Evolutionary conservation across 2,888 invertebrate species (phyloP).

Genomic region (Hydroisotoma schaefferi): DNA sequence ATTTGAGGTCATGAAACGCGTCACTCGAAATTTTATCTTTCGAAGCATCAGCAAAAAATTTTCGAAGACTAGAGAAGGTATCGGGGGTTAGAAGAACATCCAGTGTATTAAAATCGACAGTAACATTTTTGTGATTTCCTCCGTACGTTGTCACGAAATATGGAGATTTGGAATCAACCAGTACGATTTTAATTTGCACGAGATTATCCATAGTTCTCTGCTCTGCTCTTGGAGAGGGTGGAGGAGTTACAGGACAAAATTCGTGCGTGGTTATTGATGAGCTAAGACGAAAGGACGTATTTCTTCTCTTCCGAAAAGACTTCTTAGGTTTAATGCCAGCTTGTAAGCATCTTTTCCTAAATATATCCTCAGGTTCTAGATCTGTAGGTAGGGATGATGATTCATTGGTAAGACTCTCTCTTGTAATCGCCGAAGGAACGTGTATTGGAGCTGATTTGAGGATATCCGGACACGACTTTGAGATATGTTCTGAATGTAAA

Average conservation of each 20-base stretch:
- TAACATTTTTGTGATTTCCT: constrained; percentile 62
- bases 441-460: constrained; percentile 48
- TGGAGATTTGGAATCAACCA: constrained; percentile 65
- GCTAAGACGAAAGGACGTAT: not conserved
- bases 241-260: constrained; percentile 59
- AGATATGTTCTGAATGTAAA: constrained; percentile 58
- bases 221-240: constrained; percentile 60
- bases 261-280: not conserved
- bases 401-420: not conserved
- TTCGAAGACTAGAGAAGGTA: constrained; percentile 41
- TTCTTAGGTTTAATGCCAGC: constrained; percentile 17
- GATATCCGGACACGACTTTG: constrained; percentile 78
- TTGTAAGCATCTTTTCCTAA: constrained; percentile 47
- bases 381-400: constrained; percentile 52
- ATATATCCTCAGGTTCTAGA: constrained; percentile 57
- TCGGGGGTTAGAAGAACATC: constrained; percentile 63
- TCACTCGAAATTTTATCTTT: constrained; percentile 11
- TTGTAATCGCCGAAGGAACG: constrained; percentile 18
- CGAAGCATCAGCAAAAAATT: constrained; percentile 44
- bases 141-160: constrained; percentile 64
- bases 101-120: constrained; percentile 85
- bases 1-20: not conserved
- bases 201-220: constrained; percentile 60
- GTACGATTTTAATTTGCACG: constrained; percentile 66
- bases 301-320: constrained; percentile 13